A percentile compares a stretch with the other conserved stretches of the same genome.
These are phyloP conservation scores for Eufriesea mexicana DNA, from an alignment of 1,140 invertebrate species.

Conservation along the genomic window DNA sequence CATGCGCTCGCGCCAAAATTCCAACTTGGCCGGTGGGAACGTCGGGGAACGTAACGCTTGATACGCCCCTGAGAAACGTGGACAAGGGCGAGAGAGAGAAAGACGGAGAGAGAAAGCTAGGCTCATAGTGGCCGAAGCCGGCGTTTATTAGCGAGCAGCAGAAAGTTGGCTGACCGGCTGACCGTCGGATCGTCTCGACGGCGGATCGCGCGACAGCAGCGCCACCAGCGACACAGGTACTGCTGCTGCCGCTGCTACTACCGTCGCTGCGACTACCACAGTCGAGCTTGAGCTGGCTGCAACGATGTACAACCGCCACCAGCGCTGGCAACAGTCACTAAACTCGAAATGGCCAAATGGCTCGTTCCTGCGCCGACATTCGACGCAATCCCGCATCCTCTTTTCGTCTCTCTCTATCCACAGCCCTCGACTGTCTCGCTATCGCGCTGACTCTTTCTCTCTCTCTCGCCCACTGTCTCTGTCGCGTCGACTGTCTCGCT, in stretches of 20 bases:
- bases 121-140: conserved; percentile 56
- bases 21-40: background rate
- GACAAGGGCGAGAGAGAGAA: background rate
- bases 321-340: conserved; percentile 67
- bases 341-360: conserved; percentile 77
- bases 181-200: conserved; percentile 66
- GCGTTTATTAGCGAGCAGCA: conserved; percentile 73
- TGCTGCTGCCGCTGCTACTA: conserved; percentile 26
- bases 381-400: conserved; percentile 64
- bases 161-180: conserved; percentile 74
- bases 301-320: conserved; percentile 19
- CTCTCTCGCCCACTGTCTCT: conserved; percentile 42
- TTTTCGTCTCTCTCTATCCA: conserved; percentile 43
- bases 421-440: no score
- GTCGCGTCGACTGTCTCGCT: no score
- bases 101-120: background rate
- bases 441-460: background rate
- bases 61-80: conserved; percentile 43
- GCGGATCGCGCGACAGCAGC: conserved; percentile 46
- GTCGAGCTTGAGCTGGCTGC: background rate
- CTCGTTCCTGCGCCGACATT: conserved; percentile 68
- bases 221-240: conserved; percentile 49
- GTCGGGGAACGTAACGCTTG: background rate
- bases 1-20: background rate
- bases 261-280: conserved; percentile 18